Evolutionary conservation across 2,113 vertebrate genomes (phyloP).

Genomic region (Xerus inauris): DNA sequence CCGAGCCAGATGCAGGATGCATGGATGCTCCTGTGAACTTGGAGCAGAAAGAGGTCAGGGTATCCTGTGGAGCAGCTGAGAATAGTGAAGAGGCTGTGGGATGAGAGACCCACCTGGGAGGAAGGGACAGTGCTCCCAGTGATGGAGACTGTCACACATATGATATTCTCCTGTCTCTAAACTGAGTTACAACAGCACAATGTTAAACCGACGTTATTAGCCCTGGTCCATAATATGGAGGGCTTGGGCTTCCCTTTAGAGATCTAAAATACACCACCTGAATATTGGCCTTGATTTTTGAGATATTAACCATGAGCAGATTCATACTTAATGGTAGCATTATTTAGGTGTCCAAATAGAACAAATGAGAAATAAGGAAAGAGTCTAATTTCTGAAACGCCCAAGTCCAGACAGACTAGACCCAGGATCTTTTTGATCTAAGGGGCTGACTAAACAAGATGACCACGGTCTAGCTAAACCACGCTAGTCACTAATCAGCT

Average conservation of each 20-base stretch:
- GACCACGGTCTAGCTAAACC: neutral
- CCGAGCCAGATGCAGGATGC: slow-evolving; percentile 77
- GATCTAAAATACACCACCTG: neutral
- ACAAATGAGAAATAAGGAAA: slow-evolving; percentile 41
- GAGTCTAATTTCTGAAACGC: neutral
- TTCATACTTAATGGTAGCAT: neutral
- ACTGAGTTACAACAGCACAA: neutral
- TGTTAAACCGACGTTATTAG: neutral
- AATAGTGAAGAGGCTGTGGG: slow-evolving; percentile 75
- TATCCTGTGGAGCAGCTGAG: slow-evolving; percentile 85
- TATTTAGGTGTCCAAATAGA: neutral
- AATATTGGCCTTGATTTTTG: slow-evolving; percentile 13
- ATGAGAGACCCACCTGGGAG: slow-evolving; percentile 68
- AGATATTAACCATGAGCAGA: slow-evolving; percentile 23
- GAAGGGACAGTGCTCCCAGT: slow-evolving; percentile 51
- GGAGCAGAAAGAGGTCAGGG: slow-evolving; percentile 80
- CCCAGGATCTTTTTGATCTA: neutral
- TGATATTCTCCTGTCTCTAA: neutral
- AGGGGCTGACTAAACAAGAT: neutral
- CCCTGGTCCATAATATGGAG: neutral
- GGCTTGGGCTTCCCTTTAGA: neutral
- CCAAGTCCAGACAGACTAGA: neutral
- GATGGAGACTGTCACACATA: too few species aligned
- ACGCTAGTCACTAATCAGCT: slow-evolving; percentile 59
- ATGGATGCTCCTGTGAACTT: slow-evolving; percentile 74